Percentiles rank a stretch among this genome's conserved stretches.
Conservation (phyloP, 2,113 vertebrate genomes). For the Mobula birostris region DNA sequence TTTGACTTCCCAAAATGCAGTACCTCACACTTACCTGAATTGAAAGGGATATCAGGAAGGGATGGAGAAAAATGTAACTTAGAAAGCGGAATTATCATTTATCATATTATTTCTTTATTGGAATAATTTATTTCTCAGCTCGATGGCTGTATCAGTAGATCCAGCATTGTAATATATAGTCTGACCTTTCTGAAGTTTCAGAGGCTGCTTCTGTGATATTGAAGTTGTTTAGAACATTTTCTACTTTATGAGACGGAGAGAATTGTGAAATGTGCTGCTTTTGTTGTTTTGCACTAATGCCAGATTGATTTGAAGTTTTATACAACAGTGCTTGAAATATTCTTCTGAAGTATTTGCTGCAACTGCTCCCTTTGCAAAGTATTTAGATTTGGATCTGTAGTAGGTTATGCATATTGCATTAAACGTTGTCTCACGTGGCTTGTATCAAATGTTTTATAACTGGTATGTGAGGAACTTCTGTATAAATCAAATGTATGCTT, state of each 20-base stretch:
- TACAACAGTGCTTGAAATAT: neutral
- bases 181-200: neutral
- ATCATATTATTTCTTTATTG: neutral
- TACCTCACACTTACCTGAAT: too few species aligned
- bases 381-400: neutral
- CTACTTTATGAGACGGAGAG: neutral
- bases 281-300: neutral
- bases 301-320: neutral
- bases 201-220: neutral
- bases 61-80: neutral
- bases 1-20: too few species aligned
- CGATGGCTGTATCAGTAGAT: neutral
- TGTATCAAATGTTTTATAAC: too few species aligned
- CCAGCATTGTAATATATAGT: neutral
- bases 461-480: too few species aligned
- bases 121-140: neutral
- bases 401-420: too few species aligned
- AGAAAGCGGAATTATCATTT: neutral
- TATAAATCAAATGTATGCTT: too few species aligned
- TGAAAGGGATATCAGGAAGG: neutral
- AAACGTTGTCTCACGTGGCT: too few species aligned
- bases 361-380: neutral
- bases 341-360: neutral
- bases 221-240: neutral
- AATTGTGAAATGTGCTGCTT: neutral